These are phyloP conservation scores for Amblyopsis rosae DNA, from an alignment of 2,113 vertebrate genomes.

Conservation along the genomic window DNA sequence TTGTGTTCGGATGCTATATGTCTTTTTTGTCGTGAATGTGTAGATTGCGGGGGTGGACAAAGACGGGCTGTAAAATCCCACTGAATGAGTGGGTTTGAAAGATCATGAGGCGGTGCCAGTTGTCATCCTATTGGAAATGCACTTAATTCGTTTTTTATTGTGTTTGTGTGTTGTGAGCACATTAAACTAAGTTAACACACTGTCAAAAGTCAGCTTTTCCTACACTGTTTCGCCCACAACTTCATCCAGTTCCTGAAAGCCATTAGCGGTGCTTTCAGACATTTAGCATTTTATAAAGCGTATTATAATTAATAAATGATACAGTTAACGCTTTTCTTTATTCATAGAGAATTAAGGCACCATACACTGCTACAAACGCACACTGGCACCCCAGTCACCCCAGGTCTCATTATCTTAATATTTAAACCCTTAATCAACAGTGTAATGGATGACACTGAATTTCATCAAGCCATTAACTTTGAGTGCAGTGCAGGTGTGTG, in stretches of 20 bases:
- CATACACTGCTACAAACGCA: neutral
- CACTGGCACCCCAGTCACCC: neutral
- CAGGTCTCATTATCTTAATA: neutral
- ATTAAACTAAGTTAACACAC: neutral
- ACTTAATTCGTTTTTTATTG: slow-evolving; percentile 4
- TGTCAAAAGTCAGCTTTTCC: neutral
- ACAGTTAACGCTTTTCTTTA: neutral
- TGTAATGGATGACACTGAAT: slow-evolving; percentile 3
- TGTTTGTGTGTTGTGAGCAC: neutral
- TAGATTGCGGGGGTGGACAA: neutral
- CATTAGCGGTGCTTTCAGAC: neutral
- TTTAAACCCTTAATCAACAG: neutral
- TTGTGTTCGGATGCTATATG: neutral
- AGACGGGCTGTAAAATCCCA: slow-evolving; percentile 5
- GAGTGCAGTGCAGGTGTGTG: too few species aligned
- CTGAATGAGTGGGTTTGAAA: slow-evolving; percentile 6
- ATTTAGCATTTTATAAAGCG: neutral
- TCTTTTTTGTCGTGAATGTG: neutral
- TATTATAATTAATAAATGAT: neutral
- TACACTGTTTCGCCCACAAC: neutral
- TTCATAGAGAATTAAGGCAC: neutral
- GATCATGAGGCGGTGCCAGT: neutral
- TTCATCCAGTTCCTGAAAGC: neutral
- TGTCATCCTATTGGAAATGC: slow-evolving; percentile 7
- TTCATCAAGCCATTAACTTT: slow-evolving; percentile 1